Evolutionary conservation across 2,113 vertebrate genomes (phyloP), one percentile per base, ranked within the genome.

Genomic region (Meriones unguiculatus): DNA sequence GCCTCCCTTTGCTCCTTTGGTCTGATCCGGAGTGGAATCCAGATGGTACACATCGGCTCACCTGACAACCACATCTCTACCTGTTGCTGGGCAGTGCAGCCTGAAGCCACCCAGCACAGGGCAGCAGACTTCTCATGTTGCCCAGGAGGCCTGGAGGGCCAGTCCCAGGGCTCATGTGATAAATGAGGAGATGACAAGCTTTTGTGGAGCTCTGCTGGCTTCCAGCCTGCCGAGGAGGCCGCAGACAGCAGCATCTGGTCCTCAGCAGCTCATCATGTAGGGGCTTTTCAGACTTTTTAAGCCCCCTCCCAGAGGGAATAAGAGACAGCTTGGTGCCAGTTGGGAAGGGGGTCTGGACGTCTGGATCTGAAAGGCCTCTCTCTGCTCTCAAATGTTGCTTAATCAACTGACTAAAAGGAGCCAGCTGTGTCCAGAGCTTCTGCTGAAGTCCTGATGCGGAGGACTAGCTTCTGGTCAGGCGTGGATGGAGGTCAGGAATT

Each of bases 311-410:
- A 75, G 88, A 69, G 65, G 64, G 70, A 52, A 14, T 22, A 18
- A 54, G 91, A 86, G 90, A 88, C 41, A 50, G 54, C 54, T 92
- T 73, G 67, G 86, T 2, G 0, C 59, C 87, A 88, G 52, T 70
- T 5, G 10, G 82, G 80, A 93, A 67, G 92, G 57, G 52, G 50
- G 82, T 52, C 87, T 22, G 59, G 70, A 46, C 52, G 28, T 46
- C 59, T 15, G 57, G 35, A 69, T 35, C 72, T 41, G 11, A 4
- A 14, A 6, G 50, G 82, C 30, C 52, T 35, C 82, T 62, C 70
- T 91, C 12, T 87, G 89, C 64, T 65, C 38, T 70, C 50, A 12
- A 3, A 18, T 25, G 90, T 98, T 96, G 90, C 93, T 90, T 92
- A 85, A 97, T 54, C 80, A 46, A 9, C 30, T 1, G 30, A 20